Conservation (phyloP, 2,888 invertebrate species). For the Amphipyra berbera region DNA sequence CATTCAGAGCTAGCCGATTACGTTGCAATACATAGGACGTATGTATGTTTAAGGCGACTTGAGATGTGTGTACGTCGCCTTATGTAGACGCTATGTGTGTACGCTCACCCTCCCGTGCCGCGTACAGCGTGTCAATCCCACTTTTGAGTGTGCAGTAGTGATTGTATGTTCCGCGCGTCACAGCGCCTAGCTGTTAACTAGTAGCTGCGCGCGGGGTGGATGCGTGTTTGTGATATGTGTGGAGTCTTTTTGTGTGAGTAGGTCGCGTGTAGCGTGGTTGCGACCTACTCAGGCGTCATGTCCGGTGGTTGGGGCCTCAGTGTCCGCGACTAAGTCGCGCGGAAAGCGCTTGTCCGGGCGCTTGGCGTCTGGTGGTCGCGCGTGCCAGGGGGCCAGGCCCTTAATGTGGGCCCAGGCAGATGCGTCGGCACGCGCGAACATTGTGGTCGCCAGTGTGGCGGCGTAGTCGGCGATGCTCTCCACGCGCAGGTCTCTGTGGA, state of each 20-base stretch:
- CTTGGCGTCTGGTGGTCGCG: conserved; percentile 1
- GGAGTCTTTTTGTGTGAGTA: background rate
- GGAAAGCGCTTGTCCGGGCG: too few relatives aligned
- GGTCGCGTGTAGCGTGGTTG: background rate
- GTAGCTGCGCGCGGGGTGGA: background rate
- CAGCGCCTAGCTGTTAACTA: background rate
- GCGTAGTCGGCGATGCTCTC: conserved; percentile 17
- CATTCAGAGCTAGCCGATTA: background rate
- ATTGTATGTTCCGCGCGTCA: background rate
- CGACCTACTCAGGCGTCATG: background rate
- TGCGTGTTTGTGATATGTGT: background rate
- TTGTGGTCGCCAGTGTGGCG: conserved; percentile 20
- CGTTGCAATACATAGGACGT: background rate
- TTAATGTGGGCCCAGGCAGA: background rate
- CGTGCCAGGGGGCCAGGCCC: conserved; percentile 3
- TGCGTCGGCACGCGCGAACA: conserved; percentile 23
- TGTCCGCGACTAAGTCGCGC: background rate
- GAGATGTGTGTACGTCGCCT: background rate
- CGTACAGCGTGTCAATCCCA: background rate
- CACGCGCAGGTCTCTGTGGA: conserved; percentile 17
- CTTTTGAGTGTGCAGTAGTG: background rate
- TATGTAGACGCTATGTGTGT: background rate
- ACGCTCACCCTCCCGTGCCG: background rate
- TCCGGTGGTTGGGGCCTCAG: background rate
- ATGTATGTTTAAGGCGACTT: background rate